Conservation (phyloP, 1,140 invertebrate species). For the Semibalanus balanoides region DNA sequence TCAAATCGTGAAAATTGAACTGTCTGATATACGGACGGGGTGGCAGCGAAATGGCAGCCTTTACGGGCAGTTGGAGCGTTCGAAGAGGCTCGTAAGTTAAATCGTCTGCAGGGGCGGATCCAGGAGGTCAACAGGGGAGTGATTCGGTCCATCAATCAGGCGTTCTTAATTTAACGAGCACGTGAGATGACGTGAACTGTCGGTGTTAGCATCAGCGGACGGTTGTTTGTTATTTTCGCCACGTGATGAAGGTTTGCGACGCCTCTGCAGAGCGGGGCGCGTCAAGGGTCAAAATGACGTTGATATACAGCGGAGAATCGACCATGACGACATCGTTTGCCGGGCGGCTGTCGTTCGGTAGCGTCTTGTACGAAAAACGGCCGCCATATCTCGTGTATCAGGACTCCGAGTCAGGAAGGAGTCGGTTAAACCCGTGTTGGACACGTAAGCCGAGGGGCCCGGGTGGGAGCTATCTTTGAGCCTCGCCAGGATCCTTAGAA, state of each 20-base stretch:
- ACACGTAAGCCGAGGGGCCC: too few species aligned
- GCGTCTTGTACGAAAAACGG: too few species aligned
- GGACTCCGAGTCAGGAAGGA: too few species aligned
- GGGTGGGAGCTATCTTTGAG: too few species aligned
- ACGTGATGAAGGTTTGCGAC: neutral
- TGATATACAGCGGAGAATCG: neutral
- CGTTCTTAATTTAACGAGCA: neutral
- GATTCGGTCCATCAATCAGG: neutral
- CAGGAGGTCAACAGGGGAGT: neutral
- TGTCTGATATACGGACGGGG: neutral
- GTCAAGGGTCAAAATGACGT: neutral
- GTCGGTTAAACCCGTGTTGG: too few species aligned
- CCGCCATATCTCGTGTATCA: too few species aligned
- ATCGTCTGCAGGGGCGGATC: neutral
- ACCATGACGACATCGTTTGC: too few species aligned
- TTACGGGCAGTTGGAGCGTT: neutral
- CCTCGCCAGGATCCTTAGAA: too few species aligned
- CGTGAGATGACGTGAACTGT: neutral
- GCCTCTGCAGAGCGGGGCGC: neutral
- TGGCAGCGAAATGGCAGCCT: neutral
- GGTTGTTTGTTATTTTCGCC: too few species aligned
- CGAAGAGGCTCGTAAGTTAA: neutral
- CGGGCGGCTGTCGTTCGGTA: too few species aligned
- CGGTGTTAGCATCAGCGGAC: too few species aligned
- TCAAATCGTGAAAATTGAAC: slow-evolving; percentile 2